Conservation (phyloP, 2,888 invertebrate genomes). For the Orthonevra nobilis region DNA sequence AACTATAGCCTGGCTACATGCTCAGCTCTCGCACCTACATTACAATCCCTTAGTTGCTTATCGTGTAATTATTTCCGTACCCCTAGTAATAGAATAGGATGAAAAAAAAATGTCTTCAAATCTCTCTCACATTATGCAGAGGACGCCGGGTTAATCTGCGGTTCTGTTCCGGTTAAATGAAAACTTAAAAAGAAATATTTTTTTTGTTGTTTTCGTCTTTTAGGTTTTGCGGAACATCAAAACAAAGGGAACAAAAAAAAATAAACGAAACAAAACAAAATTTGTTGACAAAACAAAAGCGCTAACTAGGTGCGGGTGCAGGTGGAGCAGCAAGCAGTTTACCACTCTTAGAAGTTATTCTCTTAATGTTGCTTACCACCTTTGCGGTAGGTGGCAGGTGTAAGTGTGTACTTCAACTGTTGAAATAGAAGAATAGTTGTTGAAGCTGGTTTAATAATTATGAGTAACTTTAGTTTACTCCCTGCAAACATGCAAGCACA, state of each 20-base stretch:
- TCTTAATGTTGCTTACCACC: constrained; percentile 63
- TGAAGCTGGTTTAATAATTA: constrained; percentile 65
- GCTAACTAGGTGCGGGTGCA: constrained; percentile 56
- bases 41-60: constrained; percentile 22
- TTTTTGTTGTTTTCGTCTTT: constrained; percentile 55
- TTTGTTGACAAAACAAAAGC: constrained; percentile 56
- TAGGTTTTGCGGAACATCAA: constrained; percentile 35
- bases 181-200: constrained; percentile 48
- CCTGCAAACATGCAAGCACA: constrained; percentile 57
- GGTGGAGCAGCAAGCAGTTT: no score
- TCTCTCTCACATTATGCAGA: constrained; percentile 31
- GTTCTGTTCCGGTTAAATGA: constrained; percentile 60
- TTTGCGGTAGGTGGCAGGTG: constrained; percentile 69
- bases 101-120: constrained; percentile 54
- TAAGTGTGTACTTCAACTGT: constrained; percentile 66
- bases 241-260: constrained; percentile 8
- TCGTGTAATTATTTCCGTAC: constrained; percentile 60
- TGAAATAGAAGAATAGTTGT: constrained; percentile 58
- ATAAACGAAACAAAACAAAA: constrained; percentile 30
- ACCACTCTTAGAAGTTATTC: constrained; percentile 67
- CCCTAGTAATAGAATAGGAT: constrained; percentile 58
- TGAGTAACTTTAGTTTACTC: constrained; percentile 68
- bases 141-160: constrained; percentile 61
- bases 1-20: constrained; percentile 1
- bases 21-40: constrained; percentile 17